Evolutionary conservation across 2,113 vertebrate species (phyloP), one percentile per base, ranked within the genome.

Genomic region (Pongo abelii): DNA sequence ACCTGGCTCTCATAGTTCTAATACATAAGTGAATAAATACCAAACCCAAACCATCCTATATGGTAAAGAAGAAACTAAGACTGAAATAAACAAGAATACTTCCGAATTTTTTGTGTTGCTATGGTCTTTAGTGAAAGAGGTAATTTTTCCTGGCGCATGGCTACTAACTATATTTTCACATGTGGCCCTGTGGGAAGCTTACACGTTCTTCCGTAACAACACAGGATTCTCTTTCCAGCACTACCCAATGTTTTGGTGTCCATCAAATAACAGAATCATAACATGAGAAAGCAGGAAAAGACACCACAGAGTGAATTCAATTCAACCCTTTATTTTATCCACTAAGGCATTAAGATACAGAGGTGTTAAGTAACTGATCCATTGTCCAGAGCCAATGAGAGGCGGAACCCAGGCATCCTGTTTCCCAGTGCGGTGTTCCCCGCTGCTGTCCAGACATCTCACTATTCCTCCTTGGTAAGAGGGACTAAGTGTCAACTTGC

Each of bases 31-130:
- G 64, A 80, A 72, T 59, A 25, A 91, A 69, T 67, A 89, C 43
- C 91, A 84, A 92, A 86, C 32, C 11, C 91, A 94, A 69, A 79
- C 86, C 48, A 23, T 87, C 75, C 38, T 35, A 14, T 22, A 4
- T 14, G 59, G 67, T 80, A 69, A 89, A 96, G 70, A 89, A 92
- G 59, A 64, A 43, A 55, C 40, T 23, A 79, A 92, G 91, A 69
- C 7, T 4, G 57, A 84, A 72, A 84, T 55, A 69, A 88, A 72
- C 38, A 22, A 75, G 69, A 85, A 48, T 2, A 55, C 83, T 74
- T 84, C 64, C 87, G 20, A 61, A 6, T 77, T 79, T 85, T 88
- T 96, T 72, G 61, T 83, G 75, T 57, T 74, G 67, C 92, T 89
- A 64, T 84, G 52, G 70, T 61, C 79, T 77, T 50, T 22, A 80